Evolutionary conservation across 2,888 invertebrate genomes (phyloP).

Genomic region (Stomorhina lunata): DNA sequence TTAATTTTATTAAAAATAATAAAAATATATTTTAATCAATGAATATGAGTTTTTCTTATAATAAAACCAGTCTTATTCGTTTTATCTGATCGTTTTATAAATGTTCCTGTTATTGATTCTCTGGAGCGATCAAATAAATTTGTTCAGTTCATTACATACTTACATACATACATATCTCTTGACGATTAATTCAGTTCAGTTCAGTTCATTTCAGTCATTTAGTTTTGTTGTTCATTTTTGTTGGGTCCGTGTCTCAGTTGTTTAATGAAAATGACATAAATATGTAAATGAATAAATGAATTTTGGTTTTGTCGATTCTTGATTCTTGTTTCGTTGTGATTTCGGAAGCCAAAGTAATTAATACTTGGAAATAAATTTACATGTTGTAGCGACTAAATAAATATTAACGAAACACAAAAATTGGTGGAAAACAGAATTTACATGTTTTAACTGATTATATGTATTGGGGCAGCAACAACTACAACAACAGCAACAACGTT

Average conservation of each 20-base stretch:
- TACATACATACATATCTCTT: neutral
- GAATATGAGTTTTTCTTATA: too few species aligned
- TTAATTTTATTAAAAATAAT: too few species aligned
- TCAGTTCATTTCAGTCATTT: neutral
- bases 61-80: slow-evolving; percentile 5
- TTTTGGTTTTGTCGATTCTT: neutral
- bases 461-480: neutral
- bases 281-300: slow-evolving; percentile 42
- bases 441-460: slow-evolving; percentile 51
- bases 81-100: neutral
- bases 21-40: too few species aligned
- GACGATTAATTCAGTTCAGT: slow-evolving; percentile 39
- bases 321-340: slow-evolving; percentile 69
- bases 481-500: neutral
- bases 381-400: slow-evolving; percentile 66
- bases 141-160: slow-evolving; percentile 15
- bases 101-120: neutral
- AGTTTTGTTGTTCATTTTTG: neutral
- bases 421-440: slow-evolving; percentile 57
- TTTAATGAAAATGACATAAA: slow-evolving; percentile 43
- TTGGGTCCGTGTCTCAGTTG: too few species aligned
- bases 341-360: slow-evolving; percentile 80
- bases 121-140: slow-evolving; percentile 35
- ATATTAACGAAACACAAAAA: slow-evolving; percentile 63
- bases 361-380: slow-evolving; percentile 72